These are phyloP conservation scores for Gambusia affinis DNA, from an alignment of 2,113 vertebrate genomes.

Conservation along the genomic window DNA sequence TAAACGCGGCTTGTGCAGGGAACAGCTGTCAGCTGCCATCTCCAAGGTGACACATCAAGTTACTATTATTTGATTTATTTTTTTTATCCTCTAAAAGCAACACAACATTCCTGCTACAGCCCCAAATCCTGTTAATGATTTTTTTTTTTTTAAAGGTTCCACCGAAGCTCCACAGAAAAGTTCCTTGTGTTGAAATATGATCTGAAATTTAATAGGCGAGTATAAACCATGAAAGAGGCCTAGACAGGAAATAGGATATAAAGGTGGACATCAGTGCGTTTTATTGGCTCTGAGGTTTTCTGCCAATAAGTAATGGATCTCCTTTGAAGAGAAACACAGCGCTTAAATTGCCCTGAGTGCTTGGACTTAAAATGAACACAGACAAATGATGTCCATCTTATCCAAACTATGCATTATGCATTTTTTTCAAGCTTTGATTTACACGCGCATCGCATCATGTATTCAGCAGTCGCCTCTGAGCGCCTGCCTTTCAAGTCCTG, in stretches of 20 bases:
- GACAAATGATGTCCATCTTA: conserved; percentile 67
- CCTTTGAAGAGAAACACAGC: conserved; percentile 56
- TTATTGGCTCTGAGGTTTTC: conserved; percentile 56
- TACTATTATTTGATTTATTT: conserved; percentile 33
- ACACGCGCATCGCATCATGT: conserved; percentile 57
- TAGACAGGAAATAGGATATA: conserved; percentile 47
- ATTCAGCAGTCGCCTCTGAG: conserved; percentile 45
- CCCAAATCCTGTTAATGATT: conserved; percentile 41
- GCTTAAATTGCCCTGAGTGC: conserved; percentile 66
- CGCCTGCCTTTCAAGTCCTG: conserved; percentile 62
- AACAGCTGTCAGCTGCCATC: conserved; percentile 78
- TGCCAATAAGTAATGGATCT: conserved; percentile 60
- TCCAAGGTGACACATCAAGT: conserved; percentile 79
- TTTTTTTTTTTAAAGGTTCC: conserved; percentile 10
- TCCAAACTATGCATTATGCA: conserved; percentile 64
- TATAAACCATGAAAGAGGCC: conserved; percentile 31
- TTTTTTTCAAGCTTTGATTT: conserved; percentile 59
- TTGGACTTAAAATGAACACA: conserved; percentile 63
- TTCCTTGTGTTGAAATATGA: conserved; percentile 2
- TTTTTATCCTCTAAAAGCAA: conserved; percentile 46
- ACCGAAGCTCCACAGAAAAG: conserved; percentile 17
- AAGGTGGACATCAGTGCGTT: conserved; percentile 58
- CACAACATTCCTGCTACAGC: conserved; percentile 24
- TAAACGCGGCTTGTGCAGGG: conserved; percentile 66
- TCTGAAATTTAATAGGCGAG: conserved; percentile 26